phyloP scores from a whole-genome alignment of 2,888 invertebrate species.

The Lypha dubia region DNA sequence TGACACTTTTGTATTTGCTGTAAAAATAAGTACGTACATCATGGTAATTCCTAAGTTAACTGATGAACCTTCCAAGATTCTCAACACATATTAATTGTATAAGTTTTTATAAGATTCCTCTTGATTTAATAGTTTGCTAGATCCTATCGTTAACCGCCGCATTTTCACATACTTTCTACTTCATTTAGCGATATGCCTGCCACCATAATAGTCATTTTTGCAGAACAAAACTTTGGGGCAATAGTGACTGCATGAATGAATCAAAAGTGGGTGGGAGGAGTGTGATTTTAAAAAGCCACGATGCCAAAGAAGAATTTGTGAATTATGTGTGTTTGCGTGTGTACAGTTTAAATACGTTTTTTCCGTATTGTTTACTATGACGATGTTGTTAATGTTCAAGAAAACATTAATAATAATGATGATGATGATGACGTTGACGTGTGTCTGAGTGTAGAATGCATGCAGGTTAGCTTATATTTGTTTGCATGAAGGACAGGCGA shows the following conservation, averaged over 20 bases:
- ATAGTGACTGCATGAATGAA: not conserved
- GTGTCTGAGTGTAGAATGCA: not conserved
- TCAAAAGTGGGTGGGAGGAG: not conserved
- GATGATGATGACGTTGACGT: not conserved
- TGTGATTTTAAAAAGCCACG: conserved; percentile 12
- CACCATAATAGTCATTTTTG: not conserved
- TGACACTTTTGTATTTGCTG: too few relatives aligned
- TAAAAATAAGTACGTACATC: too few relatives aligned
- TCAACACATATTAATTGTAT: too few relatives aligned
- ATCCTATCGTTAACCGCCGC: not conserved
- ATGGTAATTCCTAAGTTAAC: too few relatives aligned
- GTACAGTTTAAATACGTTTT: conserved; percentile 29
- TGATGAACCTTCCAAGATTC: too few relatives aligned
- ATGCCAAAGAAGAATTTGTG: not conserved
- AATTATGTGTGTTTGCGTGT: conserved; percentile 19
- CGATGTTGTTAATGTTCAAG: conserved; percentile 6
- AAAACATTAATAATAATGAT: conserved; percentile 32
- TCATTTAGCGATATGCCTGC: not conserved
- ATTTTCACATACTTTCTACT: not conserved
- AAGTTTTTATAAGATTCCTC: too few relatives aligned
- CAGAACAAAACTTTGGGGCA: not conserved
- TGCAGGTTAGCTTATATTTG: not conserved
- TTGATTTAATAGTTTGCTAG: not conserved
- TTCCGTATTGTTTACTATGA: conserved; percentile 23
- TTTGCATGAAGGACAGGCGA: conserved; percentile 61